A percentile compares a stretch with the other conserved stretches of the same genome.
phyloP scores from a whole-genome alignment of 1,140 invertebrate species.

The Ridgeia piscesae region DNA sequence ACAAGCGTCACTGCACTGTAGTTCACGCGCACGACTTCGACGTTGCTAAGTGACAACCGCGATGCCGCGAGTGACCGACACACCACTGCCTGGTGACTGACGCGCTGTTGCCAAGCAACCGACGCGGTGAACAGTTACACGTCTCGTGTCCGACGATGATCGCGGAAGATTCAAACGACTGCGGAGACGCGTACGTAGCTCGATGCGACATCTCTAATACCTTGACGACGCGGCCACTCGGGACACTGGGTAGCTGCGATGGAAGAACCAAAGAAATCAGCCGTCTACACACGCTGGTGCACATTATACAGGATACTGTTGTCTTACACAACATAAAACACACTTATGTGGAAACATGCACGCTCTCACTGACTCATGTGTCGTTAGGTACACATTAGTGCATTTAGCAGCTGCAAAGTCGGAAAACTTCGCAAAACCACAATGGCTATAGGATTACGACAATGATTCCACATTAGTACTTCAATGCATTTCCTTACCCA shows the following conservation, averaged over 20 bases:
- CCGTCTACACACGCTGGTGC: not conserved
- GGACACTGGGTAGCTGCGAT: not conserved
- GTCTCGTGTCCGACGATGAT: not conserved
- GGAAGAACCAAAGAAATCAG: not conserved
- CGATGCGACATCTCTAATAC: not conserved
- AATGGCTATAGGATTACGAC: too few species aligned
- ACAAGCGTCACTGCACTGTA: not conserved
- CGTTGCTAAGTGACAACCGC: not conserved
- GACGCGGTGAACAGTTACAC: not conserved
- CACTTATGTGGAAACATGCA: not conserved
- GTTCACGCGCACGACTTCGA: not conserved
- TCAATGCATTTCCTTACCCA: too few species aligned
- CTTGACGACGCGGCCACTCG: not conserved
- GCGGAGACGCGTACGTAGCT: not conserved
- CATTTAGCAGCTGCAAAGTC: not conserved
- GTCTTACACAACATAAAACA: not conserved
- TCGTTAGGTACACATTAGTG: too few species aligned
- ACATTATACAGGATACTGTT: not conserved
- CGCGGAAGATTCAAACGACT: not conserved
- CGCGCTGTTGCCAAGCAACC: not conserved
- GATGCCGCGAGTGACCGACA: not conserved
- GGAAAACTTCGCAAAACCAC: too few species aligned
- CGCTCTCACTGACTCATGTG: not conserved
- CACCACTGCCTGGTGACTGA: not conserved
- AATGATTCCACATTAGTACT: too few species aligned